Evolutionary conservation across 1,140 invertebrate genomes (phyloP).

Genomic region (Lepidostoma basale): DNA sequence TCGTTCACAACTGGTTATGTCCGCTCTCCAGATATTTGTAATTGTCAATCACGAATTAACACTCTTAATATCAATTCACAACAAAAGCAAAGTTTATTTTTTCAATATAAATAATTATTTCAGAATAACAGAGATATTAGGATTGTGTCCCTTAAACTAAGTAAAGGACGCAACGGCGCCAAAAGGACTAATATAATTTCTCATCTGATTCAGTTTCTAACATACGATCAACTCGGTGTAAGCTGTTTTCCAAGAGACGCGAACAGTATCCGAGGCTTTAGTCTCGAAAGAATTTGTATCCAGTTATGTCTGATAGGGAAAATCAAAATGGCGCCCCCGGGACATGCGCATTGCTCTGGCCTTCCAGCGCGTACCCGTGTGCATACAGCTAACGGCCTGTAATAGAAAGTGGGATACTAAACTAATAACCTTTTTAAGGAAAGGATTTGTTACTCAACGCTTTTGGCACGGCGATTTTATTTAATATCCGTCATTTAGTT

Average conservation of each 20-base stretch:
- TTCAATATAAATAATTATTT: not conserved
- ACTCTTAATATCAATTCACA: not conserved
- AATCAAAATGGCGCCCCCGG: constrained; percentile 26
- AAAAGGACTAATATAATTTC: not conserved
- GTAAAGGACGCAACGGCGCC: not conserved
- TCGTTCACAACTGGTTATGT: constrained; percentile 20
- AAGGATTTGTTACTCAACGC: not conserved
- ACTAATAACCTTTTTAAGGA: not conserved
- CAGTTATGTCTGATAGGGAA: constrained; percentile 17
- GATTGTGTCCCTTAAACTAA: not conserved
- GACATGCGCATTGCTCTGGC: constrained; percentile 20
- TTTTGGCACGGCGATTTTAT: not conserved
- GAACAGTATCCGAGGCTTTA: constrained; percentile 22
- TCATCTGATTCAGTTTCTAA: not conserved
- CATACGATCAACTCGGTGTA: not conserved
- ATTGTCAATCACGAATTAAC: not conserved
- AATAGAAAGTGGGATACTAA: not conserved
- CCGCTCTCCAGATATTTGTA: not conserved
- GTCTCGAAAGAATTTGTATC: constrained; percentile 22
- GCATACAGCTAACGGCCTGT: not conserved
- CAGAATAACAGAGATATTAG: not conserved
- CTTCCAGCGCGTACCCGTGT: not conserved
- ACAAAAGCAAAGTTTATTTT: not conserved
- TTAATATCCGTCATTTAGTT: not conserved
- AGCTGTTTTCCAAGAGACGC: not conserved